Conservation (phyloP, 2,888 invertebrate species). For the Crocallis elinguaria region DNA sequence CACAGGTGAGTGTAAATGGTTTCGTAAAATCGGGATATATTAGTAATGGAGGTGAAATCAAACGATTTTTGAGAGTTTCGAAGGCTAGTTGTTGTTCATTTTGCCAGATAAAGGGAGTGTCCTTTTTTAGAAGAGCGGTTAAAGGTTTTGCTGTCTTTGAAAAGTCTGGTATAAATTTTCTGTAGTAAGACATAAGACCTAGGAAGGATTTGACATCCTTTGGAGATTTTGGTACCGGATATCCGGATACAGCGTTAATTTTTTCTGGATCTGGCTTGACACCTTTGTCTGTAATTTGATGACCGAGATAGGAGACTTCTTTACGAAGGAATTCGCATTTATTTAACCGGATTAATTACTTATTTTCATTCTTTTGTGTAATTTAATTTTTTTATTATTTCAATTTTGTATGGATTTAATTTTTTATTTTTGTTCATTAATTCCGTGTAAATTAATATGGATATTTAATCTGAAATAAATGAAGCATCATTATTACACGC, state of each 20-base stretch:
- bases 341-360: no score
- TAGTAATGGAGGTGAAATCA: no score
- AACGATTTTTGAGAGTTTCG: no score
- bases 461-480: no score
- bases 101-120: background rate
- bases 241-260: background rate
- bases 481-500: no score
- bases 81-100: background rate
- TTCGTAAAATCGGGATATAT: no score
- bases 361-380: no score
- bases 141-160: slow-evolving; percentile 41
- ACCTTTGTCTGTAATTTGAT: background rate
- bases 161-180: slow-evolving; percentile 42
- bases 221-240: slow-evolving; percentile 10
- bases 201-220: slow-evolving; percentile 43
- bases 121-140: slow-evolving; percentile 5
- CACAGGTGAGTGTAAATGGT: no score
- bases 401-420: no score
- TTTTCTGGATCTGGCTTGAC: slow-evolving; percentile 2
- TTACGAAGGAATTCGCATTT: slow-evolving; percentile 2
- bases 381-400: no score
- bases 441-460: no score
- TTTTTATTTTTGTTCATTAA: no score
- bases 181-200: slow-evolving; percentile 41
- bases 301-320: slow-evolving; percentile 1